Percentiles rank a stretch among this genome's conserved stretches.
Evolutionary conservation across 2,113 vertebrate species (phyloP).

Genomic region (Euleptes europaea): DNA sequence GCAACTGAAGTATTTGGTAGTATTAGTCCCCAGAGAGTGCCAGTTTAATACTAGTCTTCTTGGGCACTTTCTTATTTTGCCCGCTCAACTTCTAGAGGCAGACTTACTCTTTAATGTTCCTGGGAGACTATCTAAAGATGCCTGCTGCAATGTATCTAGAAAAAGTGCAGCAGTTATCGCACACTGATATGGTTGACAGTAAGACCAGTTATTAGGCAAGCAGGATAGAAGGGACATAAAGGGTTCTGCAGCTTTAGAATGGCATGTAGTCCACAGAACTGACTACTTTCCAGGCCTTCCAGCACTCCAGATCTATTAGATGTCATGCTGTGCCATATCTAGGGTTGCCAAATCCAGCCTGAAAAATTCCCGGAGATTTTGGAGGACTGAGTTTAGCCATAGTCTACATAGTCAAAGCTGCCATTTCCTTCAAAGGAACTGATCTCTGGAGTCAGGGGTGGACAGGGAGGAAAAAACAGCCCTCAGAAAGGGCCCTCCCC

Average conservation of each 20-base stretch:
- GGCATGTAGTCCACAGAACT: neutral
- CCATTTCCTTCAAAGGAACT: too few species aligned
- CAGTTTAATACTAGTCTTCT: neutral
- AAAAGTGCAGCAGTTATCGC: neutral
- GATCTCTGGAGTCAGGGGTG: too few species aligned
- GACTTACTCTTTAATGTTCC: neutral
- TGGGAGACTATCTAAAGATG: neutral
- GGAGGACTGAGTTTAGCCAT: too few species aligned
- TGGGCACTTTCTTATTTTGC: neutral
- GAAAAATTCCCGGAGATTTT: too few species aligned
- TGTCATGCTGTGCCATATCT: neutral
- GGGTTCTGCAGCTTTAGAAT: neutral
- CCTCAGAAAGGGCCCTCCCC: too few species aligned
- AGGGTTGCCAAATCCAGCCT: neutral
- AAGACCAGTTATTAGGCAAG: neutral
- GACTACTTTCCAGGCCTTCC: neutral
- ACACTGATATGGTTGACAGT: neutral
- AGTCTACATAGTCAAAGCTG: too few species aligned
- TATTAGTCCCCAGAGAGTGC: neutral
- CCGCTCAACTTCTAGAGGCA: neutral
- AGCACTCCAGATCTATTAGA: neutral
- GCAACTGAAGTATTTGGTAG: neutral
- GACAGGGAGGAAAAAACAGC: too few species aligned
- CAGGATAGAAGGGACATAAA: neutral
- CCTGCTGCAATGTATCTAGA: neutral